Base-by-base conservation (phyloP, 2,888 invertebrate genomes). In the Sceliomorpha sp. region DNA sequence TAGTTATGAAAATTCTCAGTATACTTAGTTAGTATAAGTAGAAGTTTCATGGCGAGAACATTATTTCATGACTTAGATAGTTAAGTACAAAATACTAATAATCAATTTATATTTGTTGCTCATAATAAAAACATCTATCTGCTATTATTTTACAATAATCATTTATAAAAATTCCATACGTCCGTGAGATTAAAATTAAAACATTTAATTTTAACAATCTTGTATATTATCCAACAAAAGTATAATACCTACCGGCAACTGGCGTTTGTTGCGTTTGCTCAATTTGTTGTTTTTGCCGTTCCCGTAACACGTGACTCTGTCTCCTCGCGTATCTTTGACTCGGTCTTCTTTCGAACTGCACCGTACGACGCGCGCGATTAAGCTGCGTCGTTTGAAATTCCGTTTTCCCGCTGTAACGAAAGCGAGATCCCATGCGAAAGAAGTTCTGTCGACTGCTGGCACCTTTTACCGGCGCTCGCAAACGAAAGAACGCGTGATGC, bases 401-500 rank as follows among this genome's bases (percentile, higher is more conserved):
- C 0, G 99, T 99, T 86, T 98, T 94, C 0, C 99, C 98, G 73
- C 97, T 97, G 72, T 95, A 95, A 86, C 97, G 94, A 89, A 99
- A 99, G 55, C 99, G 92, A 8, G 99, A 99, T 50, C 99, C 99
- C 97, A 99, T 98, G 70, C 99, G 92, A 90, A 99, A 98, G 90
- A 99, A 98, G 89, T 97, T 98, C 87, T 98, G 98, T 13, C 97
- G 91, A 0, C 95, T 95, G 17, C 94, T 95, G 1, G 96, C 95
- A 1, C 95, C 95, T 88, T 96, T 96, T 0, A 95, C 94, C 0
- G 96, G 95, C 26, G 95, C 96, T 73, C 96, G 93, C 51, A 99
- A 91, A 71, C 99, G 93, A 92, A 99, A 99, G 91, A 99, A 99
- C 0, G 98, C 96, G 90, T 99, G 99, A 90, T 99, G 98, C 89